These are phyloP conservation scores for Turnix velox DNA, from an alignment of 2,113 vertebrate species.

Conservation along the genomic window DNA sequence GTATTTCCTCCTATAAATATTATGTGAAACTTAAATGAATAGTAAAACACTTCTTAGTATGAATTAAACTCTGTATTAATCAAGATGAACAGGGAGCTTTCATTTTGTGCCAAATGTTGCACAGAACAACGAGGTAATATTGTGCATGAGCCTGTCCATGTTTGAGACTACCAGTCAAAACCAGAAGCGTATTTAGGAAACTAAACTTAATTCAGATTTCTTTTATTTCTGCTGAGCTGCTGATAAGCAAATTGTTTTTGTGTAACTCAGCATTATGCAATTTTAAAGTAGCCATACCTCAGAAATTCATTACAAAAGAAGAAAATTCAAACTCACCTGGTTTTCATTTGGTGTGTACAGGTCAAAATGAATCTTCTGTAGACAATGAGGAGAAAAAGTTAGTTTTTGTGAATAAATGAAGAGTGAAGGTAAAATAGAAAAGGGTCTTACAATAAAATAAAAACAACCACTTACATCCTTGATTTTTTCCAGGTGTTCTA, in stretches of 20 bases:
- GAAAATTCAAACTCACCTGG: constrained; percentile 13
- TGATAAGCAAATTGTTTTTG: background rate
- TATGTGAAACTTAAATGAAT: background rate
- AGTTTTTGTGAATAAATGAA: background rate
- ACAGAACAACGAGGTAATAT: background rate
- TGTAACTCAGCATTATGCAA: background rate
- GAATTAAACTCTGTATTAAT: background rate
- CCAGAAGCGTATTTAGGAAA: background rate
- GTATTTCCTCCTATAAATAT: background rate
- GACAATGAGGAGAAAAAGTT: background rate
- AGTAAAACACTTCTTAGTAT: background rate
- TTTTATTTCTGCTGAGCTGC: background rate
- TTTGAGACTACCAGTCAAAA: background rate
- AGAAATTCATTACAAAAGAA: background rate
- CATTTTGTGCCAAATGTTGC: background rate
- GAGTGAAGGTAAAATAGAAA: background rate
- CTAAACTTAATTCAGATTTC: background rate
- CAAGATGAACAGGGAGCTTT: background rate
- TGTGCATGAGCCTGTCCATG: background rate
- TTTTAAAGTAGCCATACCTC: background rate
- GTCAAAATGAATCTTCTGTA: background rate
- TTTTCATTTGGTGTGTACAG: constrained; percentile 38
- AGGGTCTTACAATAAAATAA: background rate
- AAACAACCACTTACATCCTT: constrained; percentile 58
- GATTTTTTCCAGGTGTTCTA: background rate